These are phyloP conservation scores for Ibidorhyncha struthersii DNA, from an alignment of 2,113 vertebrate genomes.

Conservation along the genomic window DNA sequence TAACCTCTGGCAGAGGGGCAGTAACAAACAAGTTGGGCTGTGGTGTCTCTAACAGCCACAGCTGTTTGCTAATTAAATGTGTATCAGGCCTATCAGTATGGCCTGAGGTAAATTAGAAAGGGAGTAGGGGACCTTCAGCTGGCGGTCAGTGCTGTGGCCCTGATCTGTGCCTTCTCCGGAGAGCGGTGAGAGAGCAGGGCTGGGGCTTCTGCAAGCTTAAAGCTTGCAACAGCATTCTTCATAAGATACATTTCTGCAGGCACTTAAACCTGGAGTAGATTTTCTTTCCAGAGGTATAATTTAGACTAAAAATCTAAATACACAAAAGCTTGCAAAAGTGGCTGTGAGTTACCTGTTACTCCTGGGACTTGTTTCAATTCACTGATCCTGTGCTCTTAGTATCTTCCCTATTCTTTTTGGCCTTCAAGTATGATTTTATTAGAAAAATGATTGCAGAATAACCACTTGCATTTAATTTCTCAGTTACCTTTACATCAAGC, in stretches of 20 bases:
- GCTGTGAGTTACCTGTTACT: neutral
- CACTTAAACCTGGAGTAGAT: rapidly evolving
- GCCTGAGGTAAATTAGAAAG: neutral
- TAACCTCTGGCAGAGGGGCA: neutral
- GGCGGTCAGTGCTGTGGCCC: neutral
- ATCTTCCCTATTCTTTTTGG: neutral
- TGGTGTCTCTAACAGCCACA: neutral
- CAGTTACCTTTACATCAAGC: neutral
- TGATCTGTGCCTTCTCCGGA: neutral
- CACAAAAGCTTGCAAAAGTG: neutral
- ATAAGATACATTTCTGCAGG: neutral
- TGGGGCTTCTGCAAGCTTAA: neutral
- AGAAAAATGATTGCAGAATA: neutral
- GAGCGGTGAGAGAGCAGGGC: neutral
- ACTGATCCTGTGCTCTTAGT: neutral
- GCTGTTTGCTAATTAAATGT: neutral
- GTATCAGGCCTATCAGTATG: neutral
- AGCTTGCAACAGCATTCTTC: neutral
- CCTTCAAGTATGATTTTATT: neutral
- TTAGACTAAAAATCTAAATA: neutral
- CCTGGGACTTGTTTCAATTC: neutral
- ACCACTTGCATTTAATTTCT: neutral
- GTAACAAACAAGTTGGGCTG: neutral
- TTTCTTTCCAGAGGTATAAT: neutral
- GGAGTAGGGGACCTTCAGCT: neutral